Evolutionary conservation across 2,888 invertebrate species (phyloP), one percentile per base, ranked within the genome.

Genomic region (Macrophya alboannulata): DNA sequence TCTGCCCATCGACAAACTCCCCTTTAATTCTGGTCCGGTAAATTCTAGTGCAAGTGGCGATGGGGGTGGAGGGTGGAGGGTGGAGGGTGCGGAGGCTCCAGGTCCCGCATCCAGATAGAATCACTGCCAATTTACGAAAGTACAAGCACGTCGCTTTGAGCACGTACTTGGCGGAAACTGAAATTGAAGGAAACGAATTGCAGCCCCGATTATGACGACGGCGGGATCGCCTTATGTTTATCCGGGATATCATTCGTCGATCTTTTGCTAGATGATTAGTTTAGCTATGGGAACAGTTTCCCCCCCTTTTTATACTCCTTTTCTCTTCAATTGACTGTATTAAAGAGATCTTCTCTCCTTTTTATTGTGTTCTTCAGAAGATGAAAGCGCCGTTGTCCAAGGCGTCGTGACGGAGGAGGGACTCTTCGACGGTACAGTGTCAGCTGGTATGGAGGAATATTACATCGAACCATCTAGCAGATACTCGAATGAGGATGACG

Each of bases 361-460:
- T 48, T 21, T 12, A 9, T 84, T 40, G 0, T 68, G 6, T 31
- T 45, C 5, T 82, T 25, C 95, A 98, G 98, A 96, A 94, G 98
- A 98, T 90, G 97, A 98, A 88, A 95, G 95, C 79, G 97, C 98
- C 17, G 94, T 96, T 88, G 97, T 98, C 84, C 97, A 97, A 92
- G 99, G 98, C 65, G 95, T 98, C 90, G 95, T 99, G 90, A 98
- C 98, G 86, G 95, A 95, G 86, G 97, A 98, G 86, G 98, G 98
- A 85, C 95, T 98, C 86, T 97, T 99, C 94, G 98, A 99, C 92
- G 99, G 98, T 84, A 97, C 97, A 85, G 97, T 99, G 91, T 95
- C 96, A 93, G 97, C 97, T 83, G 94, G 95, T 85, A 94, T 96
- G 83, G 97, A 97, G 91, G 97, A 98, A 90, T 98, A 96, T 94